Base-by-base conservation (phyloP, 1,140 invertebrate species). In the Pentalonia nigronervosa region DNA sequence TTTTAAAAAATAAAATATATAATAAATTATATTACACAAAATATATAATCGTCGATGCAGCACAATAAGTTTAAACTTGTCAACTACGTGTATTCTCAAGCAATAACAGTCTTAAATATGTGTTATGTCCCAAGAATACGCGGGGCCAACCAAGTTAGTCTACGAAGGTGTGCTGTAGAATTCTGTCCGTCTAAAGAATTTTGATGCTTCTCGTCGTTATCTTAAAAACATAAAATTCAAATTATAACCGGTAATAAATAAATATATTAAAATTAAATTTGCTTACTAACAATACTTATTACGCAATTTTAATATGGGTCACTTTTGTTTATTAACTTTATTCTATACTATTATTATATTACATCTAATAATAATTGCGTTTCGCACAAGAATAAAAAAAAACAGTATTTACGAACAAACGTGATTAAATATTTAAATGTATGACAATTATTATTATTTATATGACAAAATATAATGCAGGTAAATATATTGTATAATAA, bases 41-140 rank as follows among this genome's bases (percentile, higher is more conserved):
- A 76, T 7, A 0, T 67, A n/a, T n/a, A 17, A n/a, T 76, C n/a
- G 50, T 25, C 23, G 50, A 67, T 67, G 89, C 89, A 76, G 90
- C 67, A 81, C 48, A 56, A 83, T 84, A 93, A 53, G 91, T 86
- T 93, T 53, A 93, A 93, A 93, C 91, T 93, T 93, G 91, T 93
- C 81, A 93, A 93, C 91, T 93, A 93, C 91, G 91, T 93, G 91
- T 93, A 93, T 93, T 93, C 91, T 93, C 91, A 93, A 93, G 91
- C 91, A 93, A 93, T 93, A 93, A 93, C 91, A 93, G 91, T 93
- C 91, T 84, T 93, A 93, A 93, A 93, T 93, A 93, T 93, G 91
- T 93, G 91, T 93, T 93, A 93, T 93, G 91, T 93, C 91, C 91
- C 91, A 93, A 93, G 91, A 93, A 93, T 93, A 93, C 91, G 91